Conservation (phyloP, 1,140 invertebrate genomes). For the Phortica variegata region DNA sequence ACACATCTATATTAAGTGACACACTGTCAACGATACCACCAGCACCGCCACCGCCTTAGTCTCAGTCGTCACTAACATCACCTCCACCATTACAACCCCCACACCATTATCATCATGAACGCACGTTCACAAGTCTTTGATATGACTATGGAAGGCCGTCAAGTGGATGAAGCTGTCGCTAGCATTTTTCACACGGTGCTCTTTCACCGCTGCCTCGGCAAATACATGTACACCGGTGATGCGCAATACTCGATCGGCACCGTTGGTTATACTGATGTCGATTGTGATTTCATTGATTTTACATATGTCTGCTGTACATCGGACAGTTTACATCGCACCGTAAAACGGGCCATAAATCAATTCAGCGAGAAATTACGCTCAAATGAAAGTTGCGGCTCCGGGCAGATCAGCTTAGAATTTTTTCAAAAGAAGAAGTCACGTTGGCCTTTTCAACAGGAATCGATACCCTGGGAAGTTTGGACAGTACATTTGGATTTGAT, state of each 20-base stretch:
- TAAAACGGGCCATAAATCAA: slow-evolving; percentile 79
- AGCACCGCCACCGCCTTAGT: no score
- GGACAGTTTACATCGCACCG: slow-evolving; percentile 68
- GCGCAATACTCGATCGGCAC: slow-evolving; percentile 93
- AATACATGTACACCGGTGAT: slow-evolving; percentile 92
- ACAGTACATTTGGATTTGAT: slow-evolving; percentile 87
- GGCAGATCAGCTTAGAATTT: slow-evolving; percentile 93
- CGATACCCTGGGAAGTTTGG: slow-evolving; percentile 97
- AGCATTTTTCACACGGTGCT: slow-evolving; percentile 94
- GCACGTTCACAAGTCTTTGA: slow-evolving; percentile 85
- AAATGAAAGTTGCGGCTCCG: slow-evolving; percentile 70
- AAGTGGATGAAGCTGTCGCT: slow-evolving; percentile 92
- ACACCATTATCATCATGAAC: no score
- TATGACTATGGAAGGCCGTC: slow-evolving; percentile 85
- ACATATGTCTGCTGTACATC: slow-evolving; percentile 95
- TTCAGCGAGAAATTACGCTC: slow-evolving; percentile 84
- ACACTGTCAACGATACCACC: no score
- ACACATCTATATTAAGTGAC: no score
- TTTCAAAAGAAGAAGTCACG: slow-evolving; percentile 87
- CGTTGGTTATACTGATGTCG: slow-evolving; percentile 91
- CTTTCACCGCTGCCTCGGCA: slow-evolving; percentile 91
- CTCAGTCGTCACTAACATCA: no score
- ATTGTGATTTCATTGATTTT: slow-evolving; percentile 96
- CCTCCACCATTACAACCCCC: no score
- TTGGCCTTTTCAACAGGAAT: slow-evolving; percentile 86